Evolutionary conservation across 2,888 invertebrate genomes (phyloP).

Genomic region (Hydraecia micacea): DNA sequence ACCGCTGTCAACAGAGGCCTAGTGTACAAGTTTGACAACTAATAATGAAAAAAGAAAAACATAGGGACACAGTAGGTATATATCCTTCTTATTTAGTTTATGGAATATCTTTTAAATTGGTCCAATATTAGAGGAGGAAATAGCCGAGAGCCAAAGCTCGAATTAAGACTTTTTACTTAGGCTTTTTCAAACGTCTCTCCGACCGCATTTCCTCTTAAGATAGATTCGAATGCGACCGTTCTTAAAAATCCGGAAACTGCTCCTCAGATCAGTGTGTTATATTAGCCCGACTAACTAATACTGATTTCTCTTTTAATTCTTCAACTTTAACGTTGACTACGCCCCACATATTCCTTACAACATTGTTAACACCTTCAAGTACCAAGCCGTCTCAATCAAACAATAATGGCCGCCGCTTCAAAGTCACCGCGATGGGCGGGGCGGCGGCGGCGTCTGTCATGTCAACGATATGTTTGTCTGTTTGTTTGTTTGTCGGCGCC

Average conservation of each 20-base stretch:
- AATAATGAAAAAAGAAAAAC: no score
- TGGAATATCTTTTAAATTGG: no score
- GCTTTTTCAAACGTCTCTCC: no score
- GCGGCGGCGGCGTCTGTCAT: constrained; percentile 59
- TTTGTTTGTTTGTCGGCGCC: constrained; percentile 70
- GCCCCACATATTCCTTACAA: constrained; percentile 15
- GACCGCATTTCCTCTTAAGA: neutral
- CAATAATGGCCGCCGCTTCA: constrained; percentile 34
- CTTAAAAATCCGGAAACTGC: neutral
- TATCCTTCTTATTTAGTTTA: no score
- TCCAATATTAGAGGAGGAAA: no score
- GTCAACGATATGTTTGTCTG: constrained; percentile 68
- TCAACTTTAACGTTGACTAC: constrained; percentile 11
- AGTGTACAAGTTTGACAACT: no score
- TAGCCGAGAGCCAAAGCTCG: no score
- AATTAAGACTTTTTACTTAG: no score
- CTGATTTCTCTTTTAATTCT: neutral
- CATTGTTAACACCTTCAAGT: constrained; percentile 28
- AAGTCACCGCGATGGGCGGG: constrained; percentile 61
- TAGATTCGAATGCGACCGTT: neutral
- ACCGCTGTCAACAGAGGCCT: no score
- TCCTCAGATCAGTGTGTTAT: neutral
- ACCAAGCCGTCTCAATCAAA: constrained; percentile 17
- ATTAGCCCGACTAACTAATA: neutral
- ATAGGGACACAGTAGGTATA: no score